phyloP scores from a whole-genome alignment of 2,113 vertebrate genomes.

The Periophthalmus modestus region DNA sequence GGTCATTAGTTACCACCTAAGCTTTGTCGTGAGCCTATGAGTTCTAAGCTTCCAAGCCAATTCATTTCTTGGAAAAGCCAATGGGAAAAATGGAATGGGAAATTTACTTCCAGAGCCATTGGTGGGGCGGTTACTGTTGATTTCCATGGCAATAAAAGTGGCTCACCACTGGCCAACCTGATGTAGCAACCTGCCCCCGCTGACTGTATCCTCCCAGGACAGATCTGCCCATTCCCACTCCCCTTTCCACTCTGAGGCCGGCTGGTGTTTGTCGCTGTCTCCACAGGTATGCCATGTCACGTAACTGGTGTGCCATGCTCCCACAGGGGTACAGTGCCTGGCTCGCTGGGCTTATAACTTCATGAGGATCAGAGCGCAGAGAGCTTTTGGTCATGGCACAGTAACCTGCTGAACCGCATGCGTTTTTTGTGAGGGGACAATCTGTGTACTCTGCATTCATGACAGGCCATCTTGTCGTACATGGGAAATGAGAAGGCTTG shows the following conservation, averaged over 20 bases:
- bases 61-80: too few species aligned
- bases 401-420: conserved; percentile 52
- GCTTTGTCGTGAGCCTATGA: too few species aligned
- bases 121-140: too few species aligned
- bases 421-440: conserved; percentile 14
- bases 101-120: too few species aligned
- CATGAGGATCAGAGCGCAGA: conserved; percentile 21
- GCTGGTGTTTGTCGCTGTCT: conserved; percentile 61
- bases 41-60: too few species aligned
- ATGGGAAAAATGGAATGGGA: too few species aligned
- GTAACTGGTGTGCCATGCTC: conserved; percentile 58
- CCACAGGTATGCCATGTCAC: conserved; percentile 68
- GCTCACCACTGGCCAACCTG: neutral
- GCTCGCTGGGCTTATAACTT: conserved; percentile 35
- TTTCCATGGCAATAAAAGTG: too few species aligned
- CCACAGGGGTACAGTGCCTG: conserved; percentile 51
- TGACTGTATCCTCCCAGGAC: conserved; percentile 38
- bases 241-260: conserved; percentile 40
- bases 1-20: too few species aligned
- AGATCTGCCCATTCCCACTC: conserved; percentile 53
- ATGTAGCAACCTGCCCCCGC: too few species aligned
- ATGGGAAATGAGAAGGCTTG: neutral
- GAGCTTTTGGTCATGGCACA: conserved; percentile 63
- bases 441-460: neutral
- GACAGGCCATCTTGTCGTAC: neutral